These are phyloP conservation scores for Yoshiicerus persimilis DNA, from an alignment of 1,140 invertebrate genomes.

Conservation along the genomic window DNA sequence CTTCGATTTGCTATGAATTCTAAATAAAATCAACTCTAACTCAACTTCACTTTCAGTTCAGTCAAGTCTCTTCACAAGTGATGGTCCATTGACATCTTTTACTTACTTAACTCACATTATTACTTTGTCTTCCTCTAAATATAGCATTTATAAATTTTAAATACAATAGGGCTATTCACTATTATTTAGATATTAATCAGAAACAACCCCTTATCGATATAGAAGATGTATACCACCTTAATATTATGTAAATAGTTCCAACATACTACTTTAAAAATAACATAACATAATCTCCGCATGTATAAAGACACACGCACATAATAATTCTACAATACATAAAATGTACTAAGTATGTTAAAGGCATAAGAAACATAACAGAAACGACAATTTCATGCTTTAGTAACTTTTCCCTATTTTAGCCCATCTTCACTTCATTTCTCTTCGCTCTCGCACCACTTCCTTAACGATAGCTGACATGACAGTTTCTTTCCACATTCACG, in stretches of 20 bases:
- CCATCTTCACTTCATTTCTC: conserved; percentile 11
- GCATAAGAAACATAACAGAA: neutral
- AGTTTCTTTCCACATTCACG: neutral
- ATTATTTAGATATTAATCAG: no score
- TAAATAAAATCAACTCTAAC: neutral
- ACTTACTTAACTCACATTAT: neutral
- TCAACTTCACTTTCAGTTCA: neutral
- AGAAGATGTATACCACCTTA: no score
- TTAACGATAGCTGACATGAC: conserved; percentile 1
- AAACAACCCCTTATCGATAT: no score
- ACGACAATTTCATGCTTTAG: neutral
- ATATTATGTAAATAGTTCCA: no score
- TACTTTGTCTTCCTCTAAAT: neutral
- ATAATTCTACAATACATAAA: no score
- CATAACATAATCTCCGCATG: no score
- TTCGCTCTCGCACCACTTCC: neutral
- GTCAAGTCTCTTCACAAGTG: neutral
- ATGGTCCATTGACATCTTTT: neutral
- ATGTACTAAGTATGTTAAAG: neutral
- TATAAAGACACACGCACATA: no score
- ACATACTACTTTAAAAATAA: no score
- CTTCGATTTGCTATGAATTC: neutral
- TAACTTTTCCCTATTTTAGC: neutral
- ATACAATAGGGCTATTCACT: no score
- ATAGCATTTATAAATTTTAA: neutral